Percentiles rank a stretch among this genome's conserved stretches.
These are phyloP conservation scores for Apistogramma diplotaenia DNA, from an alignment of 2,113 vertebrate genomes.

Conservation along the genomic window DNA sequence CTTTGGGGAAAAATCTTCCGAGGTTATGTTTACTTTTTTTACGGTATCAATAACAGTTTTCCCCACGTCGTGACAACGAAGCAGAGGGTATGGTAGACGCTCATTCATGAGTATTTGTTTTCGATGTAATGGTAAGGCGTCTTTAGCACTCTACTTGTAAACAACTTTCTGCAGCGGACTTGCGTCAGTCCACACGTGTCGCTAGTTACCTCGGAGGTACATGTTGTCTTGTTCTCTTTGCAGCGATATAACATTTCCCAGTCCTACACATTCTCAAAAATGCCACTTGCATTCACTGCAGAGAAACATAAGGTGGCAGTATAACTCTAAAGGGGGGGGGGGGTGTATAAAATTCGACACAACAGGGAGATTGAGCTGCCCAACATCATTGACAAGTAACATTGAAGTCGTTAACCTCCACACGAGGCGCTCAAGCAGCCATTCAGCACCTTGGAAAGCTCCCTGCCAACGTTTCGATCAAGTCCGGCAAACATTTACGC, in stretches of 20 bases:
- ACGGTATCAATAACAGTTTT: neutral
- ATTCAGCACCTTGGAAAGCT: constrained; percentile 14
- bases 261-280: neutral
- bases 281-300: neutral
- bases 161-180: constrained; percentile 31
- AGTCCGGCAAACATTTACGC: neutral
- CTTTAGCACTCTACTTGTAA: neutral
- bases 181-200: constrained; percentile 26
- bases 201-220: neutral
- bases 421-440: neutral
- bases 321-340: neutral
- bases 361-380: neutral
- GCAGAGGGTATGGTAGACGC: neutral
- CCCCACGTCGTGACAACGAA: neutral
- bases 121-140: neutral
- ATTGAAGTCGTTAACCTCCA: neutral
- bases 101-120: neutral
- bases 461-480: neutral
- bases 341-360: neutral
- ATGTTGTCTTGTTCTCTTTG: neutral
- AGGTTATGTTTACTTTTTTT: neutral
- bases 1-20: neutral
- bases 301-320: neutral
- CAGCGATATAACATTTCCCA: neutral
- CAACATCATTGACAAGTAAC: neutral